A percentile compares a stretch with the other conserved stretches of the same genome.
Evolutionary conservation across 2,888 invertebrate species (phyloP).

Genomic region (Acanthococcus lagerstroemiae): DNA sequence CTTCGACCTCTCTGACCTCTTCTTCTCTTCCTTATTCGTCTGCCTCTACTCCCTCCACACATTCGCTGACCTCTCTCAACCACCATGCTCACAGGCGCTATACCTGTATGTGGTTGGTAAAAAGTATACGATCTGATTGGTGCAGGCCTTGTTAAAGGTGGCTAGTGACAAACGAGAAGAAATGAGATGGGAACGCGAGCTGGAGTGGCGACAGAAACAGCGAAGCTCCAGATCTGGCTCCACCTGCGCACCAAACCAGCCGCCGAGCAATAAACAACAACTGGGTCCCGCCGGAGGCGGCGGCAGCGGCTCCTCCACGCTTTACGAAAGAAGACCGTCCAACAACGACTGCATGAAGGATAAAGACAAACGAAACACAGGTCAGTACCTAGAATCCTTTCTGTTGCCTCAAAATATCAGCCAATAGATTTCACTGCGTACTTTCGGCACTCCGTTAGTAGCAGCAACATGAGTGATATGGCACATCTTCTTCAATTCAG

Average conservation of each 20-base stretch:
- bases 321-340: constrained; percentile 19
- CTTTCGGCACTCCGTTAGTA: no score
- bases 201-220: constrained; percentile 40
- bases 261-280: background rate
- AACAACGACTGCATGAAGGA: constrained; percentile 9
- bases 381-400: no score
- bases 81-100: no score
- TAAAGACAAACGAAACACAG: constrained; percentile 2
- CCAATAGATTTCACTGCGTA: no score
- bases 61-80: no score
- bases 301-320: background rate
- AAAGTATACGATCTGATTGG: constrained; percentile 14
- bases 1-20: no score
- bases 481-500: no score
- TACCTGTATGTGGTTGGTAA: no score
- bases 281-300: background rate
- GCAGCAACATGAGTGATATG: no score
- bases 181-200: constrained; percentile 37
- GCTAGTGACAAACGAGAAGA: constrained; percentile 32
- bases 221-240: constrained; percentile 5
- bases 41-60: no score
- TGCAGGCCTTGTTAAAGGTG: constrained; percentile 37
- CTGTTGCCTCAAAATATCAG: no score
- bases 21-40: no score
- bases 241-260: constrained; percentile 9